Evolutionary conservation across 2,113 vertebrate genomes (phyloP), one percentile per base, ranked within the genome.

Genomic region (Oxyruncus cristatus): DNA sequence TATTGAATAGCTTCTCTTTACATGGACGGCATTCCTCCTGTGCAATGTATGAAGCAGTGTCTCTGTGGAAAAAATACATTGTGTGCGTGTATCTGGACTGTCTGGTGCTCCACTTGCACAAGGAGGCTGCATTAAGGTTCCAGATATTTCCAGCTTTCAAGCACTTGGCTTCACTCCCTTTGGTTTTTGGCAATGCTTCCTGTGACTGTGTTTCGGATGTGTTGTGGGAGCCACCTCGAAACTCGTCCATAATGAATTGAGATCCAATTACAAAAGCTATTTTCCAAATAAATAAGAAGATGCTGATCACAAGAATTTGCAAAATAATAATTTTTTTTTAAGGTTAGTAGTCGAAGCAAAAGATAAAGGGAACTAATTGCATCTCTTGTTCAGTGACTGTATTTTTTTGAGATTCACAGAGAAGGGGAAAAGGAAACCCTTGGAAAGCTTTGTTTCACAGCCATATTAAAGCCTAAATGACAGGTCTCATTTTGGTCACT

Each of bases 11-110:
- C 58, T 83, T 70, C 47, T 87, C 19, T 71, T 81, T 27, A 7
- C 0, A 0, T 49, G 55, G 41, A 10, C 17, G 28, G 63, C 27
- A 39, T 70, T 80, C 23, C 7, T 30, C 35, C 44, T 2, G 2
- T 41, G 62, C 62, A 10, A 2, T 16, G 44, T 56, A 3, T 19
- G 39, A 85, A 62, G 75, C 46, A 37, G 2, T 8, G 62, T 42
- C 72, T 92, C 11, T n/a, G 12, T 17, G 62, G 52, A 55, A 21
- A 11, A 68, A 59, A 17, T 2, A 2, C 0, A 0, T 5, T 9
- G 22, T 42, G 35, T 27, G 4, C 2, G 0, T 56, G 30, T 41
- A 3, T 14, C 42, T 76, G 30, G 35, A 8, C 68, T 83, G 44
- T 4, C 49, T 73, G 68, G 18, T 65, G 74, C 86, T 78, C 55